Percentiles rank a stretch among this genome's conserved stretches.
These are phyloP conservation scores for Alviniconcha strummeri DNA, from an alignment of 2,888 invertebrate genomes.

Conservation along the genomic window DNA sequence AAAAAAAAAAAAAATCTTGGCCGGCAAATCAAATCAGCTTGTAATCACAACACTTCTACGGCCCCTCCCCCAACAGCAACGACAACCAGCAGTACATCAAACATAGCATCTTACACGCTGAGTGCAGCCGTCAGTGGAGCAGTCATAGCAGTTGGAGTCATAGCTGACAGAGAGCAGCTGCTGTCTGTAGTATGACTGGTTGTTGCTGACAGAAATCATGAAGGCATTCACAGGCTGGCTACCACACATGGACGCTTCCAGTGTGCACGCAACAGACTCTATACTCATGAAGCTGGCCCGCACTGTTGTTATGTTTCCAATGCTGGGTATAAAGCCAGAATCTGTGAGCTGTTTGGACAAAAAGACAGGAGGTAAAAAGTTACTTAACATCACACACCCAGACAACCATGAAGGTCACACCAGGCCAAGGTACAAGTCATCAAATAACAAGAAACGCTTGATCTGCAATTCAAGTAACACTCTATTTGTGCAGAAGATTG, in stretches of 20 bases:
- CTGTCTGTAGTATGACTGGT: conserved; percentile 23
- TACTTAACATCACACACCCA: too few species aligned
- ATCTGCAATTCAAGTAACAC: too few species aligned
- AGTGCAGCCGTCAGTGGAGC: conserved; percentile 35
- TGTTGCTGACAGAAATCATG: conserved; percentile 42
- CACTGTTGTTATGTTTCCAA: neutral
- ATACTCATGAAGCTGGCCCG: conserved; percentile 39
- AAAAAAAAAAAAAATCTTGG: too few species aligned
- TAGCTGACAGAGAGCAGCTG: conserved; percentile 36
- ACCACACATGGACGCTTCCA: conserved; percentile 19
- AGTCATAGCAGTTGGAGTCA: conserved; percentile 43
- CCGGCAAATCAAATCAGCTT: too few species aligned
- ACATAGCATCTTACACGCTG: conserved; percentile 36
- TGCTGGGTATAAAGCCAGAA: neutral
- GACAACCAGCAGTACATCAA: too few species aligned
- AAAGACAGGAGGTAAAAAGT: neutral
- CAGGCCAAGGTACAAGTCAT: too few species aligned
- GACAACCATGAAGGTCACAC: too few species aligned
- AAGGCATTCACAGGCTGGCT: conserved; percentile 27
- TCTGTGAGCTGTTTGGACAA: conserved; percentile 8
- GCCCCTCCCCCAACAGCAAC: too few species aligned
- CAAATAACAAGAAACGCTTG: too few species aligned
- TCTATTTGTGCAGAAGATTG: too few species aligned
- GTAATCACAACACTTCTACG: too few species aligned
- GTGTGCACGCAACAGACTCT: conserved; percentile 39